These are phyloP conservation scores for Dendrolimus kikuchii DNA, from an alignment of 1,140 invertebrate genomes.

Conservation along the genomic window DNA sequence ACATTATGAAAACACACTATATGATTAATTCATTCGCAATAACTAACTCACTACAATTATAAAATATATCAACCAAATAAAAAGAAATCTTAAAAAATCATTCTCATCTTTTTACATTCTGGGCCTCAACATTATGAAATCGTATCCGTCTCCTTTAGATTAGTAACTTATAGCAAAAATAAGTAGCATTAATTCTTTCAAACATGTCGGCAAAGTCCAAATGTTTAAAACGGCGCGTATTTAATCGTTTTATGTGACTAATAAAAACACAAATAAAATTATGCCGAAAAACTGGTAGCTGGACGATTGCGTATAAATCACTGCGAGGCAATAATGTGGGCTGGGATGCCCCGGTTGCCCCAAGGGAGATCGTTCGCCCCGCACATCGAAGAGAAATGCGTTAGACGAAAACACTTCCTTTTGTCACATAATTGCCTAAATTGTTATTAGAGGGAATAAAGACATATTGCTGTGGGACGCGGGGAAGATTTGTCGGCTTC, in stretches of 20 bases:
- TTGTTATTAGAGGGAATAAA: constrained; percentile 68
- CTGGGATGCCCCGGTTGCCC: constrained; percentile 25
- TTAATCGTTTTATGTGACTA: neutral
- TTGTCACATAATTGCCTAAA: constrained; percentile 67
- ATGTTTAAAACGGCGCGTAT: too few relatives aligned
- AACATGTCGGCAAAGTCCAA: too few relatives aligned
- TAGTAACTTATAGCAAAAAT: too few relatives aligned
- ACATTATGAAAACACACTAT: too few relatives aligned
- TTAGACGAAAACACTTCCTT: constrained; percentile 58
- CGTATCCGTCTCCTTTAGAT: too few relatives aligned
- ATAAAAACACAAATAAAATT: constrained; percentile 4
- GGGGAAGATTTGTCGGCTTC: constrained; percentile 18
- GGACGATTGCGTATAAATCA: constrained; percentile 50
- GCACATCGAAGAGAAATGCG: constrained; percentile 30
- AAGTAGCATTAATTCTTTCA: too few relatives aligned
- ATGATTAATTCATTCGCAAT: too few relatives aligned
- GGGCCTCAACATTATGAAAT: too few relatives aligned
- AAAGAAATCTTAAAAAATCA: too few relatives aligned
- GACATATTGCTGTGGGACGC: constrained; percentile 57
- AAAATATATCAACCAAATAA: too few relatives aligned
- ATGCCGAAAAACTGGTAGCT: constrained; percentile 21
- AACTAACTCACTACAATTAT: too few relatives aligned
- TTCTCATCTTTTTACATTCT: too few relatives aligned
- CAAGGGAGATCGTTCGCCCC: constrained; percentile 24
- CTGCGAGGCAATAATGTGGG: constrained; percentile 56